Evolutionary conservation across 2,113 vertebrate species (phyloP), one percentile per base, ranked within the genome.

Genomic region (Peromyscus maniculatus): DNA sequence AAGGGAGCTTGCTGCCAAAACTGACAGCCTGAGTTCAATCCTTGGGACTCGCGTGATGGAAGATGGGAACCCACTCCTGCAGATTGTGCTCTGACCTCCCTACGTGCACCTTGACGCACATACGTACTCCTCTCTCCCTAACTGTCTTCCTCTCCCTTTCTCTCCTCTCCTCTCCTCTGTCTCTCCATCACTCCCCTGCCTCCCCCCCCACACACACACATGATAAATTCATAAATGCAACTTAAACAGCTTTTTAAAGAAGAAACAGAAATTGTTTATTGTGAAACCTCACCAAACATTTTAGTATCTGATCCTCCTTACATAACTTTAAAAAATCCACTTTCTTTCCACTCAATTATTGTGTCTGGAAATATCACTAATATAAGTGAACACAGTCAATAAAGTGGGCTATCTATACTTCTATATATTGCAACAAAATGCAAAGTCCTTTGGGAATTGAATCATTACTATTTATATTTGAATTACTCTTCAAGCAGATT

Each of bases 401-500:
- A 52, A 64, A 31, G 1, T 21, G 5, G 24, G 19, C 10, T 91
- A 33, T 57, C 82, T 10, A 36, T 13, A n/a, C 5, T 33, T 72
- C 5, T 69, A 0, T 67, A 31, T 92, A 36, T 57, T 88, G 79
- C 33, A 31, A 75, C 62, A 79, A 96, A 82, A 91, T 78, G 91
- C 22, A 87, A 75, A 91, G 88, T 93, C 52, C 88, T 82, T 89
- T 72, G 80, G 91, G n/a, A 92, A 49, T 78, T 57, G 39, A 95
- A 33, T 93, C 69, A 87, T 94, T 93, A 57, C 7, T 91, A 72
- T 86, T 59, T 77, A 46, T 91, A 92, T 96, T 96, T 67, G 96
- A 97, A 93, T 98, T 97, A 64, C 36, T 94, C 91, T 75, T 82
- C 19, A 57, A 89, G 91, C 64, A 95, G 91, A 94, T 95, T 79